phyloP scores from a whole-genome alignment of 2,797 vertebrate species.

The Octomys mimax region DNA sequence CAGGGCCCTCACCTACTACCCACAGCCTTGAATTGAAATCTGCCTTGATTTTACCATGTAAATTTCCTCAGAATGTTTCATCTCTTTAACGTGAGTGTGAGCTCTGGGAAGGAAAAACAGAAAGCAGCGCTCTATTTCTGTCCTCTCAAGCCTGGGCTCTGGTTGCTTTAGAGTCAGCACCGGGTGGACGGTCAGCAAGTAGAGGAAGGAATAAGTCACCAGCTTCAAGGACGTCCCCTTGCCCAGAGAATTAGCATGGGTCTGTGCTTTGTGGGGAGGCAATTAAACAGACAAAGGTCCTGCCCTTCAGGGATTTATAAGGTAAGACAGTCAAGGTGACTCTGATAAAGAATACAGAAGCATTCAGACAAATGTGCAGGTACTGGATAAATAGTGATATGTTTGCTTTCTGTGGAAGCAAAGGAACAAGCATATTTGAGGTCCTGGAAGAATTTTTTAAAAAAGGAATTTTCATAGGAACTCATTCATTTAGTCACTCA shows the following conservation, averaged over 20 bases:
- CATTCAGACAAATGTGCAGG: neutral
- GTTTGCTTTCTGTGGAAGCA: slow-evolving; percentile 24
- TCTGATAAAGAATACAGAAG: neutral
- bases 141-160: neutral
- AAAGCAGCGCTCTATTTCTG: neutral
- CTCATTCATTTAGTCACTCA: neutral
- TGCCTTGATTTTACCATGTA: neutral
- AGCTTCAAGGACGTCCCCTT: neutral
- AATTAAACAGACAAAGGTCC: neutral
- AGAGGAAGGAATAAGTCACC: neutral
- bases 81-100: neutral
- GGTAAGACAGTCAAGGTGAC: slow-evolving; percentile 31
- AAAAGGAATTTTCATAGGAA: neutral
- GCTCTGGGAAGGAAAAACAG: neutral
- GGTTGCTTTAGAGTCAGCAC: neutral
- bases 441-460: neutral
- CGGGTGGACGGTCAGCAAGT: neutral
- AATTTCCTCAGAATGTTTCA: neutral
- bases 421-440: neutral
- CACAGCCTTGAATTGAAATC: neutral
- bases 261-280: neutral
- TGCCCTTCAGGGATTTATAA: neutral
- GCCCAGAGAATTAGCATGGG: neutral
- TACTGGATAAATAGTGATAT: neutral
- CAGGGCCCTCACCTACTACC: neutral